Base-by-base conservation (phyloP, 2,113 vertebrate species). In the Indicator maculatus region DNA sequence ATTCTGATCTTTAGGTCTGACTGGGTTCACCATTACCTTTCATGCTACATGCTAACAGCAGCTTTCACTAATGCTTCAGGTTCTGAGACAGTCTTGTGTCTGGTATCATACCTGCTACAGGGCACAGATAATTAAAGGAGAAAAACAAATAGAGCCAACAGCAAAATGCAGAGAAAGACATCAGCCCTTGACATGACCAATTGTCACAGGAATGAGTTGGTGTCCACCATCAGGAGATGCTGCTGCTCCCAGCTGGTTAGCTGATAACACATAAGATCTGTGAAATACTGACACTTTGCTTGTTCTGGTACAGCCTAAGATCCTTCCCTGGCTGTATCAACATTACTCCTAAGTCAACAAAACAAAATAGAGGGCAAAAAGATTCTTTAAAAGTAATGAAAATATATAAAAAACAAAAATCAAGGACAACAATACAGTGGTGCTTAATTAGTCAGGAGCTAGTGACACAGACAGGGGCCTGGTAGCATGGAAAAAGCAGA, bases 371-470 rank as follows among this genome's bases (percentile, higher is more conserved):
- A 14, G 11, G 38, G 64, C 36, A 74, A 52, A 33, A 39, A 70
- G 8, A 20, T 58, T 59, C 44, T 36, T 36, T 36, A 19, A 69
- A 89, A 85, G 26, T n/a, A 75, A 18, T 64, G 27, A 23, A 89
- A 53, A 12, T 18, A 23, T 14, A 70, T 17, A 74, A 38, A 26
- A 81, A 90, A 80, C 70, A 58, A 60, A 81, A 70, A 58, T 44
- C 36, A 70, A 80, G 80, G 27, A 11, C 33, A 82, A 0, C 0
- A 47, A 20, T 31, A 47, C 15, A 26, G 17, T 72, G 0, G 1
- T 75, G 30, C 36, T 84, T 89, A 69, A 70, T 66, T 80, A 89
- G 55, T 58, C 33, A 58, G n/a, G 45, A 83, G 31, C 16, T 80
- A 88, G 36, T 28, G 12, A 23, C 55, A 66, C 21, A 91, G 87